Percentiles rank a stretch among this genome's conserved stretches.
phyloP scores from a whole-genome alignment of 35 echinoderm and acorn worm genomes.

The Lytechinus pictus region DNA sequence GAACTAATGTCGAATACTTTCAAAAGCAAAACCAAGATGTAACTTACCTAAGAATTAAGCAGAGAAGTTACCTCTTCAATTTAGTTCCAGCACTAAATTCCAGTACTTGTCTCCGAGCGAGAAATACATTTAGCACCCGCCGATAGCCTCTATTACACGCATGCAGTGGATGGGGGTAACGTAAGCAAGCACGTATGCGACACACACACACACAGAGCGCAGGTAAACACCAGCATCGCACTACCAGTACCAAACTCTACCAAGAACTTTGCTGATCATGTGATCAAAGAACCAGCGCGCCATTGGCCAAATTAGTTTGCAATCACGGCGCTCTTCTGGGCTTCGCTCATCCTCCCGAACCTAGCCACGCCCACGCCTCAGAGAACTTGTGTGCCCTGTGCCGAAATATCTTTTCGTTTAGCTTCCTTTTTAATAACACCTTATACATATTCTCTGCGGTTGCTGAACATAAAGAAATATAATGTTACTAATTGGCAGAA shows the following conservation, averaged over 20 bases:
- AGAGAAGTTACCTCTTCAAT: neutral
- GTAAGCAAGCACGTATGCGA: neutral
- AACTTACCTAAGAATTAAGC: neutral
- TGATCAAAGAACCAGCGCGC: neutral
- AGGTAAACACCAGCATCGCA: too few species aligned
- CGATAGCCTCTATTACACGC: neutral
- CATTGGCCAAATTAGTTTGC: conserved; percentile 37
- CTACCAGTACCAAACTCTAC: neutral
- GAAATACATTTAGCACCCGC: too few species aligned
- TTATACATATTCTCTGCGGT: too few species aligned
- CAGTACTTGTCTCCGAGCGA: neutral
- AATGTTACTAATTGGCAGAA: too few species aligned
- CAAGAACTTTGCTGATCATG: conserved; percentile 30
- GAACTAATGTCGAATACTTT: neutral
- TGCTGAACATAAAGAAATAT: too few species aligned
- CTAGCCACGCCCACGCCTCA: neutral
- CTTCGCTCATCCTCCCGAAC: neutral
- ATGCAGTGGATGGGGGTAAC: neutral
- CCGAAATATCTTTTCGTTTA: too few species aligned
- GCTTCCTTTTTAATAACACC: too few species aligned
- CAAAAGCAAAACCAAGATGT: neutral
- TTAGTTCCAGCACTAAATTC: neutral
- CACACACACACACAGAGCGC: neutral
- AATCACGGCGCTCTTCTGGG: conserved; percentile 12
- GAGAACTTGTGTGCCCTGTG: neutral